A percentile compares a stretch with the other conserved stretches of the same genome.
phyloP scores from a whole-genome alignment of 2,888 invertebrate genomes.

The Habrosyne pyritoides region DNA sequence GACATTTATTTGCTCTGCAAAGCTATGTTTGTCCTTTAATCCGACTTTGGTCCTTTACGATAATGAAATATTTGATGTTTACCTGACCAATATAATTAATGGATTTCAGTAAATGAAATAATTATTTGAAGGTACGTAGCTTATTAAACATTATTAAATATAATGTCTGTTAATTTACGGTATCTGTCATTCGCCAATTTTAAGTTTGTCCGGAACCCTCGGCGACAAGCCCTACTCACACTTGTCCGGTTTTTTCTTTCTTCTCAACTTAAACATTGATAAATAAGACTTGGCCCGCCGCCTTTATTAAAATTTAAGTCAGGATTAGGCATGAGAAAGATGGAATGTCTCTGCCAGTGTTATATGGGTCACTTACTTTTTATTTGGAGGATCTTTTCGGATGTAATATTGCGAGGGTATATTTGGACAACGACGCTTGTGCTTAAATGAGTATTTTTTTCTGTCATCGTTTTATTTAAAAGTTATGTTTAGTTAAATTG shows the following conservation, averaged over 20 bases:
- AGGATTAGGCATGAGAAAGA: constrained; percentile 15
- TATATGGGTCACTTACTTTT: constrained; percentile 13
- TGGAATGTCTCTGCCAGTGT: constrained; percentile 8
- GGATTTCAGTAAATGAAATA: too few species aligned
- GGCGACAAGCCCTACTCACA: too few species aligned
- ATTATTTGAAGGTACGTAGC: too few species aligned
- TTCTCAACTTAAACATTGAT: constrained; percentile 20
- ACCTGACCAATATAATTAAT: too few species aligned
- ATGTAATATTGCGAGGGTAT: neutral
- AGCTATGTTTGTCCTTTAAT: too few species aligned
- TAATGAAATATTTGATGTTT: too few species aligned
- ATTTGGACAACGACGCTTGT: neutral
- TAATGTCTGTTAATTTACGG: too few species aligned
- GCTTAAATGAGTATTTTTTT: neutral
- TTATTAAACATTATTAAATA: too few species aligned
- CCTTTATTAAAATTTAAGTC: constrained; percentile 22
- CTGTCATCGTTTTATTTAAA: neutral
- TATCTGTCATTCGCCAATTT: too few species aligned
- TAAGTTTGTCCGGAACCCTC: too few species aligned
- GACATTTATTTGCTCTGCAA: too few species aligned
- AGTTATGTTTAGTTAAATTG: neutral
- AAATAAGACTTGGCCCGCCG: constrained; percentile 15
- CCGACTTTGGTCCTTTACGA: too few species aligned
- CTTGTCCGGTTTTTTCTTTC: constrained; percentile 9
- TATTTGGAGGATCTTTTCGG: neutral